Conservation (phyloP, 2,797 vertebrate genomes). For the Miopithecus talapoin region DNA sequence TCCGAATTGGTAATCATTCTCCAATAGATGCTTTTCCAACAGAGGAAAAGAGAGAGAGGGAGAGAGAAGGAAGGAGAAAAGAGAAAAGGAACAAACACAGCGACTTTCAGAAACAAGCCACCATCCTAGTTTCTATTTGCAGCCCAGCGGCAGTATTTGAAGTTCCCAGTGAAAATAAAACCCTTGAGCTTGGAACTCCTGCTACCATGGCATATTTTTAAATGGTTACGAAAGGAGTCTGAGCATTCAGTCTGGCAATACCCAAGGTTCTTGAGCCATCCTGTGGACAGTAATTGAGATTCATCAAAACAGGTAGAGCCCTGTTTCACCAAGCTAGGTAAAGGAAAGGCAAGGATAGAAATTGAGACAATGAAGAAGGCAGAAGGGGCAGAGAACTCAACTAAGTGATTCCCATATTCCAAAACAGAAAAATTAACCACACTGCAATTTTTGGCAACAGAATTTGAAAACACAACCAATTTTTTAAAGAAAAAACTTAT, state of each 20-base stretch:
- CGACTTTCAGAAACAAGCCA: not conserved
- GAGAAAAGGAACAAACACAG: not conserved
- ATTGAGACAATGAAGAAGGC: not conserved
- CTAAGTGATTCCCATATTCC: not conserved
- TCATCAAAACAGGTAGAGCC: not conserved
- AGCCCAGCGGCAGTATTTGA: not conserved
- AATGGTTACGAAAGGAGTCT: constrained; percentile 60
- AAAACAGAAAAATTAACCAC: not conserved
- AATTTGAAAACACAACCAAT: not conserved
- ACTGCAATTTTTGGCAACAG: not conserved
- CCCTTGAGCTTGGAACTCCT: not conserved
- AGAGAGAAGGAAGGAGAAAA: not conserved
- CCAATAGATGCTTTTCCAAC: not conserved
- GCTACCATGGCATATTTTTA: constrained; percentile 59
- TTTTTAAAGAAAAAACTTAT: not conserved
- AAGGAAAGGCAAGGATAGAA: not conserved
- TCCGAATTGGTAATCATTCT: not conserved
- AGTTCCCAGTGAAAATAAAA: constrained; percentile 53
- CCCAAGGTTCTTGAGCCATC: constrained; percentile 15
- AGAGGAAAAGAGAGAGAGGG: not conserved
- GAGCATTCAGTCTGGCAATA: constrained; percentile 2
- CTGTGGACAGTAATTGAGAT: not conserved
- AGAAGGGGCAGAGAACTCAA: not conserved
- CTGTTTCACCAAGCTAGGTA: not conserved
- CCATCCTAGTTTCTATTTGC: constrained; percentile 30